phyloP scores from a whole-genome alignment of 2,113 vertebrate genomes.

The Gymnobelideus leadbeateri region DNA sequence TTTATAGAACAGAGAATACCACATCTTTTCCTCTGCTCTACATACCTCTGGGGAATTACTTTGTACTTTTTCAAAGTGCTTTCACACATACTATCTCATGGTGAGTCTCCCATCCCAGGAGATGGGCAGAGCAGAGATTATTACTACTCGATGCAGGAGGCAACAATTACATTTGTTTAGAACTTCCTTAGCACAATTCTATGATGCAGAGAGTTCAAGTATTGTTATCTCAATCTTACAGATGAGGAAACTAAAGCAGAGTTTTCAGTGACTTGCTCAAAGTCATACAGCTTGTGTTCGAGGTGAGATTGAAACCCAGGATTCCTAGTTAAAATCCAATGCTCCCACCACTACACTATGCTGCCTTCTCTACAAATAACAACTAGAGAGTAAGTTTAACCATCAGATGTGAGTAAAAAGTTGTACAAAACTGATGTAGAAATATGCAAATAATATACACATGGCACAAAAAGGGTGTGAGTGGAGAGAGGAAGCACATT shows the following conservation, averaged over 20 bases:
- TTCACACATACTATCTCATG: neutral
- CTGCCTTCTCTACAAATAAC: conserved; percentile 10
- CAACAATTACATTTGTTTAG: too few relatives aligned
- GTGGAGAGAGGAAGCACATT: conserved; percentile 36
- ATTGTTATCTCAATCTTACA: neutral
- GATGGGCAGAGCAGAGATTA: neutral
- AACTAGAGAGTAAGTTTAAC: conserved; percentile 29
- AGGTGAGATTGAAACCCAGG: conserved; percentile 22
- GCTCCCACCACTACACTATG: conserved; percentile 8
- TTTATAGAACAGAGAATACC: too few relatives aligned
- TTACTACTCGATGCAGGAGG: too few relatives aligned
- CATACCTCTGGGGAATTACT: too few relatives aligned
- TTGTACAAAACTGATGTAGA: conserved; percentile 53
- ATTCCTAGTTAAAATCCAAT: conserved; percentile 36
- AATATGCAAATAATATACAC: conserved; percentile 64
- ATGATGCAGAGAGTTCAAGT: neutral
- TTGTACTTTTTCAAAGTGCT: neutral
- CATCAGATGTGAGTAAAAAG: conserved; percentile 37
- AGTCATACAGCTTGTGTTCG: neutral
- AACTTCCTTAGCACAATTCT: too few relatives aligned
- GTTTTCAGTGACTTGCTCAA: conserved; percentile 26
- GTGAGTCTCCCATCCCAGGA: conserved; percentile 9
- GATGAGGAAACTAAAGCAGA: neutral
- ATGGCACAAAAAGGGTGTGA: conserved; percentile 20
- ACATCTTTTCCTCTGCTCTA: too few relatives aligned